phyloP scores from a whole-genome alignment of 2,113 vertebrate genomes.

The Lepisosteus osseus region DNA sequence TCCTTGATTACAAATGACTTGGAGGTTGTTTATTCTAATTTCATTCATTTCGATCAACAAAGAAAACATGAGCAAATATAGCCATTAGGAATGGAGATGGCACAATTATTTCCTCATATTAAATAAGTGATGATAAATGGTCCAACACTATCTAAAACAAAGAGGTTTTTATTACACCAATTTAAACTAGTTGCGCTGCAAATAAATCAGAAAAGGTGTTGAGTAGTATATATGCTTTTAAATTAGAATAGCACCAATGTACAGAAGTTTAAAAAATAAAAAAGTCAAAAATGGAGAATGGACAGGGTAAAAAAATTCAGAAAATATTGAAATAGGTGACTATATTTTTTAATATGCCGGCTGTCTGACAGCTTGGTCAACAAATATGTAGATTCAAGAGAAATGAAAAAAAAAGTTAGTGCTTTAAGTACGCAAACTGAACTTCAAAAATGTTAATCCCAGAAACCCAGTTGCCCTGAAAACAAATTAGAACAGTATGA shows the following conservation, averaged over 20 bases:
- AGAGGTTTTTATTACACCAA: conserved; percentile 79
- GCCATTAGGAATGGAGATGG: conserved; percentile 80
- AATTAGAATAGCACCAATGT: background rate
- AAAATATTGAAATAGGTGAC: too few species aligned
- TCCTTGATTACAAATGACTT: conserved; percentile 95
- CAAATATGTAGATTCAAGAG: too few species aligned
- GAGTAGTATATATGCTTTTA: conserved; percentile 1
- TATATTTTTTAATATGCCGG: too few species aligned
- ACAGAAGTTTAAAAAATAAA: background rate
- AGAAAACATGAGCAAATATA: conserved; percentile 84
- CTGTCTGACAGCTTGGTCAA: too few species aligned
- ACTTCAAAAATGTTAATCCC: conserved; percentile 22
- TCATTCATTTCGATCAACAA: conserved; percentile 98
- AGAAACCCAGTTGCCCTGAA: background rate
- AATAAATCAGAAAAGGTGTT: conserved; percentile 6
- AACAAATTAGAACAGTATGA: background rate
- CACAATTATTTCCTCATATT: conserved; percentile 79
- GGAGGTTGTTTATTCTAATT: conserved; percentile 99
- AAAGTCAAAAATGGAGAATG: background rate
- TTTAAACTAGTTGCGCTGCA: conserved; percentile 43
- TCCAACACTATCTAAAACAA: conserved; percentile 81
- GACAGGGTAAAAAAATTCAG: too few species aligned
- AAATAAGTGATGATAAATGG: conserved; percentile 92
- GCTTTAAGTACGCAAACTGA: conserved; percentile 34
- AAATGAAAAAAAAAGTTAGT: conserved; percentile 3